Conservation (phyloP, 2,797 vertebrate genomes). For the Cebuella pygmaea region DNA sequence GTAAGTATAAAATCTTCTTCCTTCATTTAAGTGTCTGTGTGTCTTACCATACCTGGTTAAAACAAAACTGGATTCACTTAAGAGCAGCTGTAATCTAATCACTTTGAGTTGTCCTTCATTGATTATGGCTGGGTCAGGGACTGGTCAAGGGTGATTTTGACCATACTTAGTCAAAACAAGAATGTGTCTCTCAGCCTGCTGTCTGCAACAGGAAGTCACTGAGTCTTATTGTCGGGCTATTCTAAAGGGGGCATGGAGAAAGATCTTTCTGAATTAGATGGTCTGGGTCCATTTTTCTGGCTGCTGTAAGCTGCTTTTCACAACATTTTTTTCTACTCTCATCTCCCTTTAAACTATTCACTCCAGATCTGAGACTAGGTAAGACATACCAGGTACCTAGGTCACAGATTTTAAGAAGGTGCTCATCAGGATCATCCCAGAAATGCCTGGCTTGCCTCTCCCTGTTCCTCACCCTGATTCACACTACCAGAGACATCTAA, state of each 20-base stretch:
- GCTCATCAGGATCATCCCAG: not conserved
- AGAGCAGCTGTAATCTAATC: not conserved
- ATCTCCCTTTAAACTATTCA: not conserved
- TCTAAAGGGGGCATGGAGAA: not conserved
- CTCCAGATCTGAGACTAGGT: not conserved
- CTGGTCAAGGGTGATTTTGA: not conserved
- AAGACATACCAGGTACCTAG: not conserved
- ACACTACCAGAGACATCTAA: not conserved
- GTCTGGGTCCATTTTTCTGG: not conserved
- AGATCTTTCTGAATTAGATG: not conserved
- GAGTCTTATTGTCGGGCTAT: not conserved
- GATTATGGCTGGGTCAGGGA: not conserved
- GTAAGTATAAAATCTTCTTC: not conserved
- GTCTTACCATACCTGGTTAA: not conserved
- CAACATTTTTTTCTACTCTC: not conserved
- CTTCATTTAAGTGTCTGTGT: not conserved
- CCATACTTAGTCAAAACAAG: not conserved
- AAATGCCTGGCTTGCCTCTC: not conserved
- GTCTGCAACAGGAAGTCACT: not conserved
- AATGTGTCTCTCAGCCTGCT: not conserved
- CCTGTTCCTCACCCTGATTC: not conserved
- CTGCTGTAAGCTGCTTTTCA: not conserved
- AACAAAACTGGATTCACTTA: not conserved
- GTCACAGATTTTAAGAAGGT: not conserved
- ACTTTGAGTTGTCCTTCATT: not conserved